Base-by-base conservation (phyloP, 1,140 invertebrate genomes). In the Rhopalosiphum padi region DNA sequence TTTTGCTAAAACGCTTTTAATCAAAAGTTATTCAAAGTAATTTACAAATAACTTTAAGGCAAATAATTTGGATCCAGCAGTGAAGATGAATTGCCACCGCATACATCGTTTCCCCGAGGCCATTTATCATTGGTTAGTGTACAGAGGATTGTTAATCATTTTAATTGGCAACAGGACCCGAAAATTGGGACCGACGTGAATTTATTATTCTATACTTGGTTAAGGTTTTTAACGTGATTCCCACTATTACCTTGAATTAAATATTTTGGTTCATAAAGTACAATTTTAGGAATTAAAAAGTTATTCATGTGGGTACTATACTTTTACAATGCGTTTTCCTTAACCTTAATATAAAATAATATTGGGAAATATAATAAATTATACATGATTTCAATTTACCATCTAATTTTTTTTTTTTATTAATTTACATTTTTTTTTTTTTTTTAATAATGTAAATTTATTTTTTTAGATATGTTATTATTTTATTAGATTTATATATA, bases 161-260 rank as follows among this genome's bases (percentile, higher is more conserved):
- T 90, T 90, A 90, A 90, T 90, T 90, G 88, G 88, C 53, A 60
- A 90, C 51, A 60, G 53, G 88, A 90, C 53, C 88, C 88, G 51
- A 90, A 90, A 60, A 90, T 90, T 60, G 88, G 51, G 22, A 60
- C 87, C 51, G 88, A 90, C 88, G 35, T 90, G 51, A 90, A 90
- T 90, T 90, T 90, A 55, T 55, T 90, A 60, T 55, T 90, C 35
- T 35, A 41, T 41, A 37, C 37, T 41, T 23, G 35, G 35, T 55
- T 90, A 88, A n/a, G 18, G 86, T 55, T 55, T 46, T 90, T 87
- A 89, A 89, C 87, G 2, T 48, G 43, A 48, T 87, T 87, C 46
- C 30, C 4, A 88, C 46, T 21, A 5, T 7, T 35, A 48, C 30
- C 46, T 88, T 35, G 21, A 88, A 35, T 51, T 53, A 48, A 22